phyloP scores from a whole-genome alignment of 1,140 invertebrate species.

The Trichoplusia ni region DNA sequence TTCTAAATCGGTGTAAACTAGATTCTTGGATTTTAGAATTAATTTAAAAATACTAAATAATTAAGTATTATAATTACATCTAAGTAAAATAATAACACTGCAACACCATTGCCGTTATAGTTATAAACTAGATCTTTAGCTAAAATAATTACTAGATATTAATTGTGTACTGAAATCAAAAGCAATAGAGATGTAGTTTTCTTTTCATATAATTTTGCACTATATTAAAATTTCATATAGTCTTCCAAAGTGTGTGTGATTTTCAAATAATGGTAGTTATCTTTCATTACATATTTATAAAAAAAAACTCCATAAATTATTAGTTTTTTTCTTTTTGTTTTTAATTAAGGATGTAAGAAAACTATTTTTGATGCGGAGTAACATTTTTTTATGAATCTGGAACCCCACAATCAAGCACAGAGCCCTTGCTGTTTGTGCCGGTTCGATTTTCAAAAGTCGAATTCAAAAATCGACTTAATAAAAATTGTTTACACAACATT shows the following conservation, averaged over 20 bases:
- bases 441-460: constrained; percentile 43
- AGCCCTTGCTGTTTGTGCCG: constrained; percentile 69
- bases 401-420: constrained; percentile 59
- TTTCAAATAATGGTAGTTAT: constrained; percentile 42
- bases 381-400: constrained; percentile 45
- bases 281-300: constrained; percentile 31
- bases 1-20: constrained; percentile 77
- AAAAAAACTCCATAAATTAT: constrained; percentile 12
- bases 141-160: constrained; percentile 43
- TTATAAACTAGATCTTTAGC: constrained; percentile 41
- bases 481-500: constrained; percentile 26
- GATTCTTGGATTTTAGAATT: constrained; percentile 51
- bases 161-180: constrained; percentile 53
- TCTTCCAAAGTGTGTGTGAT: constrained; percentile 78
- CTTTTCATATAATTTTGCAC: constrained; percentile 46
- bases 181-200: constrained; percentile 60
- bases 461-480: constrained; percentile 25
- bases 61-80: constrained; percentile 47
- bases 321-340: constrained; percentile 27
- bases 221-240: constrained; percentile 61
- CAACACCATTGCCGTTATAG: constrained; percentile 55
- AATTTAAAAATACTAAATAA: constrained; percentile 30
- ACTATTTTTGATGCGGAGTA: constrained; percentile 56
- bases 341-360: constrained; percentile 27
- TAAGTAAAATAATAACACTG: constrained; percentile 49